These are phyloP conservation scores for Corythoichthys intestinalis DNA, from an alignment of 2,113 vertebrate genomes.

Conservation along the genomic window DNA sequence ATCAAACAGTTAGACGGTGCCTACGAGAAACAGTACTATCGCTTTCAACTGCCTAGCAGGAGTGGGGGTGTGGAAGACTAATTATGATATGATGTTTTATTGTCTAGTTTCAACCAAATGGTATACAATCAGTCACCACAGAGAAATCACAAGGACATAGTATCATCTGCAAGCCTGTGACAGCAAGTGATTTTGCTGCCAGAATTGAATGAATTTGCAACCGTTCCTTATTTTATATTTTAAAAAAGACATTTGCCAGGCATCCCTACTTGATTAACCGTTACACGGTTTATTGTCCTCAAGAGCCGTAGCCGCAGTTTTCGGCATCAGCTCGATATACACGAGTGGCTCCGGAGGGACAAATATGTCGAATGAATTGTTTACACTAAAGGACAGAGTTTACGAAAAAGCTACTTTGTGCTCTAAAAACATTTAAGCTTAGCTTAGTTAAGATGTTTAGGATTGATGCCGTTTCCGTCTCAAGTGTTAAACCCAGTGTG, in stretches of 20 bases:
- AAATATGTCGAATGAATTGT: conserved; percentile 1
- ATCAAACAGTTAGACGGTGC: too few relatives aligned
- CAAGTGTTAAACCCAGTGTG: not conserved
- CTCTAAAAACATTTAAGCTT: not conserved
- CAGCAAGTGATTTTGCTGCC: not conserved
- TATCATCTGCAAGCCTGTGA: not conserved
- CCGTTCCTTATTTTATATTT: not conserved
- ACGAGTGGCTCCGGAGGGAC: not conserved
- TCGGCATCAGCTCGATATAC: not conserved
- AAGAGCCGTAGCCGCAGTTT: conserved; percentile 4
- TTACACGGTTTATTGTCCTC: not conserved
- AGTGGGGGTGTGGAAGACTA: not conserved
- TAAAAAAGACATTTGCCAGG: not conserved
- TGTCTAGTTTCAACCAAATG: conserved; percentile 12
- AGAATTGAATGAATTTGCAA: not conserved
- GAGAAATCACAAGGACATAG: conserved; percentile 6
- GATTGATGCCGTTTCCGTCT: not conserved
- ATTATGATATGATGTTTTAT: conserved; percentile 20
- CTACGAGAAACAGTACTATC: too few relatives aligned
- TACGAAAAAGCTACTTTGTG: not conserved
- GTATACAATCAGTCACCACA: conserved; percentile 6
- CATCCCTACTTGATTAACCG: not conserved
- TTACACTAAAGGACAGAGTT: not conserved
- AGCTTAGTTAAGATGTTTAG: not conserved
- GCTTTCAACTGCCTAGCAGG: too few relatives aligned